phyloP scores from a whole-genome alignment of 2,888 invertebrate species.

The Lissonota sp. region DNA sequence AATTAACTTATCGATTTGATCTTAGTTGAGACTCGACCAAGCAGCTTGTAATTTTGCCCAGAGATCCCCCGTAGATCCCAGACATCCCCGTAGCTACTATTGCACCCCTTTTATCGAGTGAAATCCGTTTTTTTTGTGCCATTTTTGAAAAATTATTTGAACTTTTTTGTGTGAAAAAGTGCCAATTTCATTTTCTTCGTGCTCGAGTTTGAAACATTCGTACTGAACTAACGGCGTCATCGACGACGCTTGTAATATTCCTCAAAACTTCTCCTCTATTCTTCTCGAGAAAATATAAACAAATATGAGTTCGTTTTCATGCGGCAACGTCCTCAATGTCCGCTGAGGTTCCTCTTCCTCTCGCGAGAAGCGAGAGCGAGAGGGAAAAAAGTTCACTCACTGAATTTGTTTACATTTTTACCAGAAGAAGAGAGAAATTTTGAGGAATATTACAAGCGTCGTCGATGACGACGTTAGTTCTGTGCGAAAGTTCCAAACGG shows the following conservation, averaged over 20 bases:
- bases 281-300: slow-evolving; percentile 12
- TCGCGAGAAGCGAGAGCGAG: too few species aligned
- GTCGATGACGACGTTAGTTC: neutral
- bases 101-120: slow-evolving; percentile 10
- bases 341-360: too few species aligned
- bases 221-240: neutral
- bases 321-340: too few species aligned
- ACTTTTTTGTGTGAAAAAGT: neutral
- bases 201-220: neutral
- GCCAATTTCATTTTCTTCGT: neutral
- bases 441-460: slow-evolving; percentile 3
- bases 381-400: too few species aligned
- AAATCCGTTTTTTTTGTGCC: slow-evolving; percentile 7
- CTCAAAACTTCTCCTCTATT: slow-evolving; percentile 7
- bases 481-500: neutral
- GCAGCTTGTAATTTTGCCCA: slow-evolving; percentile 11
- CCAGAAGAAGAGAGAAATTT: slow-evolving; percentile 1
- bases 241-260: slow-evolving; percentile 4
- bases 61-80: slow-evolving; percentile 10
- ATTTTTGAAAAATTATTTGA: slow-evolving; percentile 11
- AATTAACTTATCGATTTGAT: slow-evolving; percentile 9
- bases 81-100: neutral
- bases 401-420: slow-evolving; percentile 7
- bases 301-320: neutral
- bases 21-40: neutral